Conservation (phyloP, 2,113 vertebrate species). For the Ranitomeya imitator region DNA sequence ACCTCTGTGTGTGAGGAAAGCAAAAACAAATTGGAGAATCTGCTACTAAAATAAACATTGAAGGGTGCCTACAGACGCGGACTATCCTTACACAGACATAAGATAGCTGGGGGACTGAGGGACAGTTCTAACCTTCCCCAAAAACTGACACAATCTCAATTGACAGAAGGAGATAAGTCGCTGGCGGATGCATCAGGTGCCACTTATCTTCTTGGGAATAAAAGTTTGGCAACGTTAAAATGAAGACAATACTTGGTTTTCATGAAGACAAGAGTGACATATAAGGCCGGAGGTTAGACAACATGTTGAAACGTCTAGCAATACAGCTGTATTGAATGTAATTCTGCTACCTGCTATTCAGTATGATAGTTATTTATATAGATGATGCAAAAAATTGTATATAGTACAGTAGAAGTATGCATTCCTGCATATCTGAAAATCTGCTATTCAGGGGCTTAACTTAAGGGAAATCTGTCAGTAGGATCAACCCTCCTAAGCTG, state of each 20-base stretch:
- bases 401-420: too few relatives aligned
- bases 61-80: neutral
- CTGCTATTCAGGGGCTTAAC: too few relatives aligned
- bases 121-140: neutral
- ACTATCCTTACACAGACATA: neutral
- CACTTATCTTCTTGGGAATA: neutral
- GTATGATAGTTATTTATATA: too few relatives aligned
- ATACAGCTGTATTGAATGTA: too few relatives aligned
- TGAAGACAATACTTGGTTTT: neutral
- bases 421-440: too few relatives aligned
- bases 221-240: neutral
- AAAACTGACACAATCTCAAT: neutral
- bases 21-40: slow-evolving; percentile 6
- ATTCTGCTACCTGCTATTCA: too few relatives aligned
- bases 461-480: too few relatives aligned
- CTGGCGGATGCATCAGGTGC: neutral
- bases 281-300: too few relatives aligned
- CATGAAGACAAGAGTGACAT: too few relatives aligned
- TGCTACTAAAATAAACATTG: neutral
- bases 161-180: neutral
- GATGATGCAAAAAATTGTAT: too few relatives aligned
- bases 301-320: too few relatives aligned
- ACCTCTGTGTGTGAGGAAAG: neutral
- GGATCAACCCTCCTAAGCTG: too few relatives aligned
- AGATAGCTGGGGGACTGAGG: neutral